A percentile compares a stretch with the other conserved stretches of the same genome.
Conservation (phyloP, 2,113 vertebrate genomes). For the Galeopterus variegatus region DNA sequence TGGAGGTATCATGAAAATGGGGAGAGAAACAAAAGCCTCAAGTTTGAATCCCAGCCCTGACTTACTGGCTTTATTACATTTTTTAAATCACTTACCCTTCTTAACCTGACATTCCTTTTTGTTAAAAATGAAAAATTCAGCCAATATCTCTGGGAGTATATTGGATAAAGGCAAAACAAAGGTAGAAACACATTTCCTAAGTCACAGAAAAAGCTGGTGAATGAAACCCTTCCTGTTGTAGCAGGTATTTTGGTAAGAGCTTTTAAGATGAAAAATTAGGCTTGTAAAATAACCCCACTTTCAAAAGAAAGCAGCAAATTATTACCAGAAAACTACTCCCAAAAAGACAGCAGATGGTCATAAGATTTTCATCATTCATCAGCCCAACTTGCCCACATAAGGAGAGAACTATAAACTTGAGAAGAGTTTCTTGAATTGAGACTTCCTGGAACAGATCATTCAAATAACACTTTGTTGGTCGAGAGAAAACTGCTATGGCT, state of each 20-base stretch:
- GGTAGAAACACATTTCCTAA: not conserved
- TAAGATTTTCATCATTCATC: not conserved
- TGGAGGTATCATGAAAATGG: not conserved
- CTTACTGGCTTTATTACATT: not conserved
- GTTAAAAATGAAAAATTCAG: slow-evolving; percentile 17
- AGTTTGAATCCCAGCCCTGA: not conserved
- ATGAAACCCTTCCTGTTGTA: not conserved
- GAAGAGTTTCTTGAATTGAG: slow-evolving; percentile 10
- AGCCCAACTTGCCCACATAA: not conserved
- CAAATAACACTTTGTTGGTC: not conserved
- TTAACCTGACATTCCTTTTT: slow-evolving; percentile 27
- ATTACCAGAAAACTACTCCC: not conserved
- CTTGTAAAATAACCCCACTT: not conserved
- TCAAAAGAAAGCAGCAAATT: not conserved
- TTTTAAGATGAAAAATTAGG: not conserved
- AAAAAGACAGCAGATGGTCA: not conserved
- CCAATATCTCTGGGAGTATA: not conserved
- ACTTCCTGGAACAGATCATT: slow-evolving; percentile 43
- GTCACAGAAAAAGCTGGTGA: not conserved
- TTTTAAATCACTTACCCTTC: not conserved
- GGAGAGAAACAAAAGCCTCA: not conserved
- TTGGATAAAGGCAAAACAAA: slow-evolving; percentile 18
- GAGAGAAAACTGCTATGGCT: not conserved
- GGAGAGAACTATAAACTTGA: not conserved
- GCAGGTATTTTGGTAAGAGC: not conserved